Evolutionary conservation across 2,888 invertebrate genomes (phyloP).

Genomic region (Drosophila subsilvestris): DNA sequence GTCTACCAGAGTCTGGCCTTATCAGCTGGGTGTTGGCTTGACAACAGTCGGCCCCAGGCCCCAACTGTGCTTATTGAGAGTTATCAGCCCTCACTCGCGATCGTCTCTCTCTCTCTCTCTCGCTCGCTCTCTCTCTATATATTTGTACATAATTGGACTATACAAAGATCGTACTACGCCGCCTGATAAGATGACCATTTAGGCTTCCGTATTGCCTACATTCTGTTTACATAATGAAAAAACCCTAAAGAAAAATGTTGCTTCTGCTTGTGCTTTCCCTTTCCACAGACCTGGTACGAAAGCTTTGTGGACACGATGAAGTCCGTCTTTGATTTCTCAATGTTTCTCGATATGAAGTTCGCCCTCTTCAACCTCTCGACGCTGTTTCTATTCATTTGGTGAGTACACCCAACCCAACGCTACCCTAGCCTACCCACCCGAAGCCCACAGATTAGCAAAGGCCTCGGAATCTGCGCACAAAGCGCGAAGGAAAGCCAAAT

Average conservation of each 20-base stretch:
- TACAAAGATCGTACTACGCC: constrained; percentile 3
- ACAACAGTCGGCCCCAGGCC: constrained; percentile 16
- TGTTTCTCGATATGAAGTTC: constrained; percentile 91
- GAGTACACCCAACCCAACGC: constrained; percentile 85
- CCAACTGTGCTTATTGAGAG: constrained; percentile 11
- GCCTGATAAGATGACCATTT: constrained; percentile 54
- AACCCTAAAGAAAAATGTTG: background rate
- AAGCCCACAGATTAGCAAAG: constrained; percentile 8
- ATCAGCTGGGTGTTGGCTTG: constrained; percentile 20
- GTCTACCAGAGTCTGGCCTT: constrained; percentile 11
- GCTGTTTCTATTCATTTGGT: constrained; percentile 95
- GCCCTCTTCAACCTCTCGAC: constrained; percentile 93
- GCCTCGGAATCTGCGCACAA: constrained; percentile 45
- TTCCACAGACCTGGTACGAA: constrained; percentile 88
- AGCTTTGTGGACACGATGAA: constrained; percentile 88
- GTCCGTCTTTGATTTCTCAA: constrained; percentile 91
- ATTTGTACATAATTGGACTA: constrained; percentile 8
- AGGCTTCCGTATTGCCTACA: constrained; percentile 51
- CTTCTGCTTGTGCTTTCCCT: background rate
- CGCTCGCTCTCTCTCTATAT: background rate
- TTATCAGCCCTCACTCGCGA: constrained; percentile 21
- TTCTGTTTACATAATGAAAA: background rate
- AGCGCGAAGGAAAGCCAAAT: background rate
- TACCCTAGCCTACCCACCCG: too few species aligned
- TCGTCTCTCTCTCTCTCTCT: background rate